phyloP scores from a whole-genome alignment of 2,888 invertebrate species.

The Didymodactylos carnosus region DNA sequence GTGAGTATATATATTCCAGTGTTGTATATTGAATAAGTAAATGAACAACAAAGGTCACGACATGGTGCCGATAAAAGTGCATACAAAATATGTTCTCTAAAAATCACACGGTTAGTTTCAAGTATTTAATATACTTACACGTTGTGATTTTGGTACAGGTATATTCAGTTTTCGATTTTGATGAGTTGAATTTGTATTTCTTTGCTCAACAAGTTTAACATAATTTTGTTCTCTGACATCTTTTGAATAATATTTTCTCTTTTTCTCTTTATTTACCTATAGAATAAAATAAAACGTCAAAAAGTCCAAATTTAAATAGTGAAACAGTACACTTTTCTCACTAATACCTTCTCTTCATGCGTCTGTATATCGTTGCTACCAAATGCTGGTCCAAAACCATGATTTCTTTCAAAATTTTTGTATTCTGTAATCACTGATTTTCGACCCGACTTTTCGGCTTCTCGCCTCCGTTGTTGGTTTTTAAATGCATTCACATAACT shows the following conservation, averaged over 20 bases:
- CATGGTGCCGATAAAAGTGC: too few species aligned
- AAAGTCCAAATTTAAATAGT: too few species aligned
- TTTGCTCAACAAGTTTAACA: not conserved
- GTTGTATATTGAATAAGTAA: too few species aligned
- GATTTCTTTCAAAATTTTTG: not conserved
- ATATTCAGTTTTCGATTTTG: not conserved
- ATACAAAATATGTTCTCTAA: too few species aligned
- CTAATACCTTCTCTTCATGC: not conserved
- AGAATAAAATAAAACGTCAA: not conserved
- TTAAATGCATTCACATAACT: not conserved
- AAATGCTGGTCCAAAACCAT: not conserved
- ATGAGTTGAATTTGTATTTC: too few species aligned
- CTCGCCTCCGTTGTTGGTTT: not conserved
- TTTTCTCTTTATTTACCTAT: not conserved
- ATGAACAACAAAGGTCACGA: too few species aligned
- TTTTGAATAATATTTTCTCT: not conserved
- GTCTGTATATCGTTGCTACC: not conserved
- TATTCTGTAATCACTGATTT: not conserved
- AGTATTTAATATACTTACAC: not conserved
- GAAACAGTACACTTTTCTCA: too few species aligned
- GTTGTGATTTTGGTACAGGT: not conserved
- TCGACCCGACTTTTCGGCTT: not conserved
- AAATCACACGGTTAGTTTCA: too few species aligned
- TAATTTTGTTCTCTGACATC: not conserved
- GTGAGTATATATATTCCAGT: too few species aligned